phyloP scores from a whole-genome alignment of 2,888 invertebrate species.

The Lamellibrachia columna region DNA sequence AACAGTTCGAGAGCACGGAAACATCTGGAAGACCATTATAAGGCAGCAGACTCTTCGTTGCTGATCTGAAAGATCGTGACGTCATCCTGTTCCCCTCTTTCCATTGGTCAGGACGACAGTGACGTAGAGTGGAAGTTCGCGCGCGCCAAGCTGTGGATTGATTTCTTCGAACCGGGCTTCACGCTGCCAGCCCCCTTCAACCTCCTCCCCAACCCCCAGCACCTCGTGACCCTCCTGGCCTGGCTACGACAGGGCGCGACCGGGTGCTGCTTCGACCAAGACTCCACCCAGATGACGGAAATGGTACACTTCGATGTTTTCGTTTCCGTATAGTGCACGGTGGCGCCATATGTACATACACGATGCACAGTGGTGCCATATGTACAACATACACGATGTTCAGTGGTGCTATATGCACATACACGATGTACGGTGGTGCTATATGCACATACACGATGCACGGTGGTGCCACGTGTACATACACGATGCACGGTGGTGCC shows the following conservation, averaged over 20 bases:
- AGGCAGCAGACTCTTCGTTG: neutral
- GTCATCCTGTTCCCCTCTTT: neutral
- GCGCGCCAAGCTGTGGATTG: slow-evolving; percentile 23
- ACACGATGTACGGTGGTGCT: too few species aligned
- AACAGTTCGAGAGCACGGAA: neutral
- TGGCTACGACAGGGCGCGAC: neutral
- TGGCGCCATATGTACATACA: neutral
- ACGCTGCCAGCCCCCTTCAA: slow-evolving; percentile 20
- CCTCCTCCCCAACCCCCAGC: neutral
- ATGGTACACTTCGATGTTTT: neutral
- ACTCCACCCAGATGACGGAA: neutral
- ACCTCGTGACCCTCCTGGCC: neutral
- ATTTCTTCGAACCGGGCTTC: slow-evolving; percentile 18
- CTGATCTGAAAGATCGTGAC: neutral
- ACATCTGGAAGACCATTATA: neutral
- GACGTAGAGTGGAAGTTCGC: slow-evolving; percentile 27
- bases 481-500: too few species aligned
- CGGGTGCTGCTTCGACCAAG: neutral
- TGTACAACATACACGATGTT: too few species aligned
- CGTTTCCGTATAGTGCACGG: too few species aligned
- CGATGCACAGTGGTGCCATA: too few species aligned
- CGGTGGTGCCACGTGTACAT: too few species aligned
- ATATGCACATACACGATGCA: too few species aligned
- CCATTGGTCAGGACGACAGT: slow-evolving; percentile 21
- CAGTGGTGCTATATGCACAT: too few species aligned